Conservation (phyloP, 2,797 vertebrate genomes). For the Phoeniculus purpureus region DNA sequence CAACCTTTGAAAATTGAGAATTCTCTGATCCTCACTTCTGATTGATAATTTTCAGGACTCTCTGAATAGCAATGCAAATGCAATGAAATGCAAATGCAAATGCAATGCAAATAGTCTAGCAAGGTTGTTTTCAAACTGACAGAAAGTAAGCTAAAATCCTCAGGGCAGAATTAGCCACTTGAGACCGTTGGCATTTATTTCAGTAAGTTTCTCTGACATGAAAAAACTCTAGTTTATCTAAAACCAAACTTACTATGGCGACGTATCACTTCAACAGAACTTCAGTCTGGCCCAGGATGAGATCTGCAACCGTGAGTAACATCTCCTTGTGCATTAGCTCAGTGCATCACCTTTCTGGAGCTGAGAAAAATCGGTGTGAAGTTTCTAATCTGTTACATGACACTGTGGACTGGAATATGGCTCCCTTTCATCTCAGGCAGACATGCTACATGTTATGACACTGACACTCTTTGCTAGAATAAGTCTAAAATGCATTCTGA, state of each 20-base stretch:
- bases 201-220: background rate
- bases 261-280: background rate
- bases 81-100: too few relatives aligned
- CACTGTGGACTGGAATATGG: background rate
- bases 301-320: background rate
- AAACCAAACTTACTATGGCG: background rate
- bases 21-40: too few relatives aligned
- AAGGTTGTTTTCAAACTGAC: background rate
- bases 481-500: background rate
- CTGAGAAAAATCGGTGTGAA: background rate
- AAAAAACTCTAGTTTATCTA: background rate
- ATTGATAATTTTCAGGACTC: too few relatives aligned
- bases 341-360: background rate
- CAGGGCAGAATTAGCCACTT: background rate
- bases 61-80: too few relatives aligned
- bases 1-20: too few relatives aligned
- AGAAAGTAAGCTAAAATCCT: background rate
- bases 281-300: background rate
- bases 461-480: background rate
- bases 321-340: background rate
- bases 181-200: background rate
- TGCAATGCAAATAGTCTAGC: background rate
- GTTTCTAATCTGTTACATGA: background rate
- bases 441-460: accelerated
- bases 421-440: background rate